These are phyloP conservation scores for Tribolium madens DNA, from an alignment of 1,140 invertebrate genomes.

Conservation along the genomic window DNA sequence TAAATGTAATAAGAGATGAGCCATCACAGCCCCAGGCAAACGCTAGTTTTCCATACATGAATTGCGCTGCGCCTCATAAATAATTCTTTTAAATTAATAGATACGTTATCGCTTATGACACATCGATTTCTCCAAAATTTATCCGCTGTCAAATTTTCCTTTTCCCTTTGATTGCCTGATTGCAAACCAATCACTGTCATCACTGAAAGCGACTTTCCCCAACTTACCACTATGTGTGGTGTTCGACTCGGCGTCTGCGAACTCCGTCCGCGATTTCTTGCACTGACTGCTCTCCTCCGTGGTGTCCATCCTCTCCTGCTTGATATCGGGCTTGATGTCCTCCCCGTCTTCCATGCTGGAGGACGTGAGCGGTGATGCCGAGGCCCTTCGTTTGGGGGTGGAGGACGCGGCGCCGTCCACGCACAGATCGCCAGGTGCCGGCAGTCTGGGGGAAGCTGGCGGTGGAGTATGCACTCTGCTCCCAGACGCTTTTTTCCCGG, in stretches of 20 bases:
- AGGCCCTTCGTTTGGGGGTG: slow-evolving; percentile 75
- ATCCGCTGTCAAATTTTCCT: no score
- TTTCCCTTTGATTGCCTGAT: no score
- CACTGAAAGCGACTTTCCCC: no score
- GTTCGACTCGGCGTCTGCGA: slow-evolving; percentile 88
- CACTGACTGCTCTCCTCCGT: slow-evolving; percentile 68
- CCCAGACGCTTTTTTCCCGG: slow-evolving; percentile 68
- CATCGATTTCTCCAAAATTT: no score
- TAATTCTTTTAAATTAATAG: slow-evolving; percentile 2
- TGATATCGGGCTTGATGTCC: slow-evolving; percentile 79
- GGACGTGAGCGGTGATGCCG: slow-evolving; percentile 74
- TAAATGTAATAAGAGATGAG: no score
- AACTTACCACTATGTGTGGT: slow-evolving; percentile 89
- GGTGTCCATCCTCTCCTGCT: slow-evolving; percentile 76
- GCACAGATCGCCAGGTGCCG: slow-evolving; percentile 72
- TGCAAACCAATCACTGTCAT: no score
- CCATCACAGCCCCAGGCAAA: no score
- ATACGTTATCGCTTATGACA: neutral
- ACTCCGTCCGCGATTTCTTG: slow-evolving; percentile 82
- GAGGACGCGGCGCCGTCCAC: slow-evolving; percentile 77
- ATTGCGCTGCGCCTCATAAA: neutral
- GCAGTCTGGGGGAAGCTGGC: slow-evolving; percentile 71
- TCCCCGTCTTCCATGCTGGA: slow-evolving; percentile 72
- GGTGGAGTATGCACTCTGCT: slow-evolving; percentile 74
- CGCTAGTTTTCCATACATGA: neutral